Base-by-base conservation (phyloP, 2,888 invertebrate genomes). In the Dendrolimus houi region DNA sequence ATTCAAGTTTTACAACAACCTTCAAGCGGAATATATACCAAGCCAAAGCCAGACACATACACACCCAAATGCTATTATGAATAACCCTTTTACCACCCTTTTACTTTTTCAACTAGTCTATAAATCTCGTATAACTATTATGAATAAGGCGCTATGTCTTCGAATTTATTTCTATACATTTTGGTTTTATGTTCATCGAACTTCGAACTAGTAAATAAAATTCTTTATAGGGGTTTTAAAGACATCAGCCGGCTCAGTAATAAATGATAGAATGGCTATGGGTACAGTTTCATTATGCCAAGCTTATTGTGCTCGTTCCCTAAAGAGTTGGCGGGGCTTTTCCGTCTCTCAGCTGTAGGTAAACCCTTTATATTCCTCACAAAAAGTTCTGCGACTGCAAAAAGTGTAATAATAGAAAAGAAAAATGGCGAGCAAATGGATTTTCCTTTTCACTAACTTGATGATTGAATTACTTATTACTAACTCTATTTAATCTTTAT, bases 281-380 rank as follows among this genome's bases (percentile, higher is more conserved):
- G 76, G 76, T 69, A 69, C 74, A 74, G 71, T 78, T 82, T 81
- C 80, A 80, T 81, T 81, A 79, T 75, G 73, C 68, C 69, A 70
- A 72, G 69, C 69, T 77, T 77, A 80, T 76, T 81, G 78, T 77
- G 69, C 66, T 65, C 66, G 62, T 62, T 75, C 81, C 78, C 82
- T 58, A 60, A 74, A 74, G 79, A 75, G 75, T 67, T 47, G 9
- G 66, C 64, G 69, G 67, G 71, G 71, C 72, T 75, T 70, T 70
- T 74, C 69, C 72, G 66, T 68, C 71, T 70, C 69, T 64, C 68
- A 67, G 71, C 67, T 68, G 72, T 71, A 69, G 67, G 68, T 70
- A 74, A 78, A 75, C 79, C 64, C 72, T 79, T 83, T 79, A 73
- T 78, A 75, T 74, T 75, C 73, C 68, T 69, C 63, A 60, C 64